phyloP scores from a whole-genome alignment of 2,888 invertebrate genomes.

The Teleiodes luculella region DNA sequence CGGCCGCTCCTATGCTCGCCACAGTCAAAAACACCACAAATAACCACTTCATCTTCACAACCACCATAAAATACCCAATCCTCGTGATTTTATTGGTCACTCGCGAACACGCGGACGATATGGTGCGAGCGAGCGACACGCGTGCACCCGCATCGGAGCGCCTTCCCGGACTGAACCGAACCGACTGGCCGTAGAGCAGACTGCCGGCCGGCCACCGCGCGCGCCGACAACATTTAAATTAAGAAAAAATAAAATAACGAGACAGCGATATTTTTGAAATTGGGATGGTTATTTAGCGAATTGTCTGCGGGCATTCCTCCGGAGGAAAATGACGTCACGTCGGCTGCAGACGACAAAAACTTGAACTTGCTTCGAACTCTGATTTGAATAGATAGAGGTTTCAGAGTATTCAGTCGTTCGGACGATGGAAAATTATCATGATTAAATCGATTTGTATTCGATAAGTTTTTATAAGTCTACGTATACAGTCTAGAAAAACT shows the following conservation, averaged over 20 bases:
- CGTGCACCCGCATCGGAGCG: slow-evolving; percentile 69
- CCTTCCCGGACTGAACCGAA: slow-evolving; percentile 62
- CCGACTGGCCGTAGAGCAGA: slow-evolving; percentile 22
- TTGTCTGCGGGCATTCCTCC: slow-evolving; percentile 28
- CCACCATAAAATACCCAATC: slow-evolving; percentile 42
- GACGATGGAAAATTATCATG: neutral
- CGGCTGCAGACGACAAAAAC: slow-evolving; percentile 14
- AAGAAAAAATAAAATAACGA: slow-evolving; percentile 53
- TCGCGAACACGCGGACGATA: slow-evolving; percentile 59
- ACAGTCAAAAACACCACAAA: slow-evolving; percentile 50
- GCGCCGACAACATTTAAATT: slow-evolving; percentile 41
- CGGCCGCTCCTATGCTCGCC: slow-evolving; percentile 48
- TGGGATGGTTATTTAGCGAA: slow-evolving; percentile 45
- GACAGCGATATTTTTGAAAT: slow-evolving; percentile 47
- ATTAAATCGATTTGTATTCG: slow-evolving; percentile 14
- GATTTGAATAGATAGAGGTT: neutral
- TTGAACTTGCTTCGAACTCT: neutral
- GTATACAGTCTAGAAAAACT: slow-evolving; percentile 24
- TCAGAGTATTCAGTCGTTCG: slow-evolving; percentile 3
- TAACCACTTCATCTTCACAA: slow-evolving; percentile 70
- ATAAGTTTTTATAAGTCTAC: slow-evolving; percentile 24
- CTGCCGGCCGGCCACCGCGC: slow-evolving; percentile 26
- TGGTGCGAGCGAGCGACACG: slow-evolving; percentile 42
- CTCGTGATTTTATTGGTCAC: slow-evolving; percentile 42
- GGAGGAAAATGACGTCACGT: slow-evolving; percentile 37